Evolutionary conservation across 2,797 vertebrate genomes (phyloP), one percentile per base, ranked within the genome.

Genomic region (Trachops cirrhosus): DNA sequence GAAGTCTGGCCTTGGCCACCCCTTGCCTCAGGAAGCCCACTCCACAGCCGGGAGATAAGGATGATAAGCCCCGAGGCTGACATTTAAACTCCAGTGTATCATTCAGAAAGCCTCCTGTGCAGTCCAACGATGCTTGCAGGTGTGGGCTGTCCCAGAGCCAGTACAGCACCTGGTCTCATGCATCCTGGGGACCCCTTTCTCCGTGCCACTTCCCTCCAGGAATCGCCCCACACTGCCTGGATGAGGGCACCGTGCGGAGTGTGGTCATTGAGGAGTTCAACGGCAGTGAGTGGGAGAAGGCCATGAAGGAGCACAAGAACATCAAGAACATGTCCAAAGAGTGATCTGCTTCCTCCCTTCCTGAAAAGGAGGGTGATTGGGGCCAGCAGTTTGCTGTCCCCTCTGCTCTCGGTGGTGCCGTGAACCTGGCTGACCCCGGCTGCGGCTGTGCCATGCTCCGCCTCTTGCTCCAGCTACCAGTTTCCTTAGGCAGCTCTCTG

Each of bases 201-300:
- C n/a, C 87, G 48, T 67, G 32, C 59, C n/a, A 1, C 90, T 52
- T 96, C 73, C 96, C 90, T 87, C 10, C 91, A 99, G 99, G 99
- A 80, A 98, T 99, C 3, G 99, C 99, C 46, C 99, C 99, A 1
- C 99, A 99, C 91, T 99, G 99, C 95, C 98, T 99, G 98, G 99
- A 99, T 70, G 98, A 99, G 68, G 99, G 99, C 62, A 99, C 99
- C 0, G 98, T 99, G 89, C 97, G 97, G 94, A 99, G 98, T 37
- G 73, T 99, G 87, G 98, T 98, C 24, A 98, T 99, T n/a, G 99
- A 99, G 98, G 98, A 98, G 0, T 99, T 99, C 97, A 98, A 99
- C 80, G 99, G 99, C 54, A 98, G 99, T 57, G 99, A 99, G 6
- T 99, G 99, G 99, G 99, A 99, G 95, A 99, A 99, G 95, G 99